Evolutionary conservation across 1,140 invertebrate genomes (phyloP), one percentile per base, ranked within the genome.

Genomic region (Globodera ellingtonae): DNA sequence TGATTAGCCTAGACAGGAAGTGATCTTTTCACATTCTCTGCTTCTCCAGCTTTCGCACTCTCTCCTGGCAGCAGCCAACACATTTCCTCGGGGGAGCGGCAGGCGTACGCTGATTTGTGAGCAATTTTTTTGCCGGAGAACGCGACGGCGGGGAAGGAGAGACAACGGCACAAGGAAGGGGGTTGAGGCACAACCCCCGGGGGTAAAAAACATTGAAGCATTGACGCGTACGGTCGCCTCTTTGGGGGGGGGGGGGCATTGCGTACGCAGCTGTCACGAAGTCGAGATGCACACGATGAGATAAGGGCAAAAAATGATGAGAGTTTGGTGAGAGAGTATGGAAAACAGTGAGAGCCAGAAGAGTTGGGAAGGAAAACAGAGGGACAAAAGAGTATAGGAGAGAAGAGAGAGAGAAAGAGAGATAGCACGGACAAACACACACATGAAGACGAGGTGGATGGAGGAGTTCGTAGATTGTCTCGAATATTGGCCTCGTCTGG

Each of bases 81-180:
- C 56, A n/a, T 62, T 62, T 18, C 56, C 56, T 15, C 10, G 15
- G 18, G 56, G 56, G 56, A 18, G 15, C 13, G 18, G 18, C 56
- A 18, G 56, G 56, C 56, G 56, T 62, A 62, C 56, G 56, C 56
- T 21, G 67, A n/a, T n/a, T n/a, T n/a, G n/a, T n/a, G n/a, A 70
- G 67, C 35, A 70, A 70, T 70, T 70, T 70, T 70, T 70, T 70
- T 70, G n/a, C n/a, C 67, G 35, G 67, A 44, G 35, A 35, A 15
- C n/a, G 10, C 67, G 66, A 6, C 67, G 67, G n/a, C 8, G 67
- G 35, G 67, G 67, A 13, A 21, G 24, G 35, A 70, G 35, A 70
- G 67, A 35, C n/a, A 18, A 18, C 8, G 67, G 46, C 46, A 10
- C 24, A 35, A 47, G 67, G 46, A 10, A 44, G 67, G 67, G 67